phyloP scores from a whole-genome alignment of 2,797 vertebrate genomes.

The Alca torda region DNA sequence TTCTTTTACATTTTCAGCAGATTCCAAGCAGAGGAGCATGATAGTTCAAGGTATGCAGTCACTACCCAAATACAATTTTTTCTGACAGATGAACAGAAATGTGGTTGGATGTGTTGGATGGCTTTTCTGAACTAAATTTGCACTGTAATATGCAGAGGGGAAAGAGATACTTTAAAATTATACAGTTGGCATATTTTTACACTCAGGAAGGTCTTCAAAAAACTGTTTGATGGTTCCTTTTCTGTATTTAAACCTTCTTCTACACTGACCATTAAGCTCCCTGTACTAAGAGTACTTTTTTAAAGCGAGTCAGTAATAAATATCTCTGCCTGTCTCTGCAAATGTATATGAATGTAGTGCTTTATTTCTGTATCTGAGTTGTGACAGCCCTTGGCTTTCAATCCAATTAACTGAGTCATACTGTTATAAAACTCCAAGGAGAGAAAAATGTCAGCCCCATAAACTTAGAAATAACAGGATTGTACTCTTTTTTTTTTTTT shows the following conservation, averaged over 20 bases:
- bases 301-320: not conserved
- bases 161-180: not conserved
- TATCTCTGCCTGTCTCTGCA: not conserved
- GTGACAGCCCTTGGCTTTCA: slow-evolving; percentile 57
- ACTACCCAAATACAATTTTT: not conserved
- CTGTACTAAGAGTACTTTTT: not conserved
- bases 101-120: not conserved
- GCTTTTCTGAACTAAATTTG: slow-evolving; percentile 1
- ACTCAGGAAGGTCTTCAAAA: not conserved
- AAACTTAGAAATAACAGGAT: slow-evolving; percentile 79
- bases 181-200: not conserved
- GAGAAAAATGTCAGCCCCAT: slow-evolving; percentile 64
- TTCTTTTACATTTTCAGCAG: not conserved
- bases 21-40: not conserved
- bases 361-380: slow-evolving; percentile 23
- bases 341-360: not conserved
- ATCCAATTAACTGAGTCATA: slow-evolving; percentile 82
- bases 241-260: not conserved
- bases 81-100: not conserved
- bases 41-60: not conserved
- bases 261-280: not conserved
- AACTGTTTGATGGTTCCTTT: not conserved
- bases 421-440: slow-evolving; percentile 76
- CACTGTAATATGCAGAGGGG: not conserved
- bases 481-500: slow-evolving; percentile 36